phyloP scores from a whole-genome alignment of 2,888 invertebrate species.

The Fabriciana adippe region DNA sequence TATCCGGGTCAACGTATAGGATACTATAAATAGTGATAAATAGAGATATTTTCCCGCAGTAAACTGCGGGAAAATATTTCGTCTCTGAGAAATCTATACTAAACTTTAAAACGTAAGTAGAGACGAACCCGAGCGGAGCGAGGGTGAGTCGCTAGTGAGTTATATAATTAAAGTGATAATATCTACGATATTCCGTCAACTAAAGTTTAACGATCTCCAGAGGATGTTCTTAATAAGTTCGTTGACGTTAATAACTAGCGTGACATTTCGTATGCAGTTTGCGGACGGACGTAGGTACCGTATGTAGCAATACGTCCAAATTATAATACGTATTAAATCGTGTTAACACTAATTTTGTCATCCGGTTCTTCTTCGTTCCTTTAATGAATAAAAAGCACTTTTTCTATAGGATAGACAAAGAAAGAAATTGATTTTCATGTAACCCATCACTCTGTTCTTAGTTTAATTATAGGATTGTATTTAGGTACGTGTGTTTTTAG shows the following conservation, averaged over 20 bases:
- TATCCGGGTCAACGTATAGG: too few species aligned
- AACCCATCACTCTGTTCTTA: too few species aligned
- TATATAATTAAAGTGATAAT: slow-evolving; percentile 19
- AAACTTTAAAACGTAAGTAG: too few species aligned
- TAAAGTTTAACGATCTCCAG: slow-evolving; percentile 27
- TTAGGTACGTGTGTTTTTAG: slow-evolving; percentile 4
- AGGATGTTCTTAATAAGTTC: slow-evolving; percentile 43
- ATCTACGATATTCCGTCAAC: slow-evolving; percentile 13
- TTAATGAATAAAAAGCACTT: background rate
- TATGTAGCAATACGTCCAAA: slow-evolving; percentile 9
- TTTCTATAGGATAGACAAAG: background rate
- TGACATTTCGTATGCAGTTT: slow-evolving; percentile 22
- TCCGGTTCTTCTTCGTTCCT: slow-evolving; percentile 1
- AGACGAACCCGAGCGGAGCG: too few species aligned
- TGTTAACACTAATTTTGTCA: background rate
- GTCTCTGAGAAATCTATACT: too few species aligned
- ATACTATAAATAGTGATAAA: too few species aligned
- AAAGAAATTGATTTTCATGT: too few species aligned
- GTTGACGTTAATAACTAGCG: slow-evolving; percentile 35
- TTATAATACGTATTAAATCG: background rate
- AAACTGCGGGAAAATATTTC: too few species aligned
- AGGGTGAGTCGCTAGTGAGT: too few species aligned
- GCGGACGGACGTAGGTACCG: slow-evolving; percentile 11
- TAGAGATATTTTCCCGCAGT: too few species aligned
- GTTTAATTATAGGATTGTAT: background rate